phyloP scores from a whole-genome alignment of 2,888 invertebrate genomes.

The Drosophila niveifrons region DNA sequence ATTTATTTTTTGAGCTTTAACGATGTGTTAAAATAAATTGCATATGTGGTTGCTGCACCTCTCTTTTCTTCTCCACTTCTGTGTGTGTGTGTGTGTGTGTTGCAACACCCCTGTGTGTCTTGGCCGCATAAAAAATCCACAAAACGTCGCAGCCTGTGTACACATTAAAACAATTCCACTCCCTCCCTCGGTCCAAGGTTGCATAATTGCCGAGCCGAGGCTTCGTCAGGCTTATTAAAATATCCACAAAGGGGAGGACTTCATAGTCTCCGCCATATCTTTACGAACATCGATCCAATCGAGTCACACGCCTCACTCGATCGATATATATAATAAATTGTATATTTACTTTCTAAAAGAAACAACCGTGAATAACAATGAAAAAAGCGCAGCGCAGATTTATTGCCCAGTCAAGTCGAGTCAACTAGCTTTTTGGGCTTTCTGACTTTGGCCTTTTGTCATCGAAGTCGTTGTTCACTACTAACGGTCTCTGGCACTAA shows the following conservation, averaged over 20 bases:
- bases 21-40: slow-evolving; percentile 85
- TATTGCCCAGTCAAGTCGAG: slow-evolving; percentile 61
- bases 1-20: slow-evolving; percentile 82
- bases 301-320: slow-evolving; percentile 34
- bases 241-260: slow-evolving; percentile 38
- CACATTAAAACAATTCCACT: slow-evolving; percentile 68
- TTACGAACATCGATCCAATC: slow-evolving; percentile 1
- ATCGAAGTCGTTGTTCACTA: slow-evolving; percentile 20
- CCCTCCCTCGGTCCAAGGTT: slow-evolving; percentile 15
- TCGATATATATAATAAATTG: slow-evolving; percentile 42
- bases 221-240: slow-evolving; percentile 75
- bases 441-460: no score
- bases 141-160: slow-evolving; percentile 77
- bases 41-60: slow-evolving; percentile 59
- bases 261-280: not conserved
- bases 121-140: slow-evolving; percentile 65
- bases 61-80: not conserved
- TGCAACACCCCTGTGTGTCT: not conserved
- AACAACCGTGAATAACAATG: slow-evolving; percentile 34
- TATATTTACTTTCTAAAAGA: slow-evolving; percentile 67
- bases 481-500: slow-evolving; percentile 66
- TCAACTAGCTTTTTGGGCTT: slow-evolving; percentile 28
- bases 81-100: slow-evolving; percentile 19
- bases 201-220: slow-evolving; percentile 60
- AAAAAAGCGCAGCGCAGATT: slow-evolving; percentile 37